Evolutionary conservation across 2,113 vertebrate genomes (phyloP), one percentile per base, ranked within the genome.

Genomic region (Vombatus ursinus): DNA sequence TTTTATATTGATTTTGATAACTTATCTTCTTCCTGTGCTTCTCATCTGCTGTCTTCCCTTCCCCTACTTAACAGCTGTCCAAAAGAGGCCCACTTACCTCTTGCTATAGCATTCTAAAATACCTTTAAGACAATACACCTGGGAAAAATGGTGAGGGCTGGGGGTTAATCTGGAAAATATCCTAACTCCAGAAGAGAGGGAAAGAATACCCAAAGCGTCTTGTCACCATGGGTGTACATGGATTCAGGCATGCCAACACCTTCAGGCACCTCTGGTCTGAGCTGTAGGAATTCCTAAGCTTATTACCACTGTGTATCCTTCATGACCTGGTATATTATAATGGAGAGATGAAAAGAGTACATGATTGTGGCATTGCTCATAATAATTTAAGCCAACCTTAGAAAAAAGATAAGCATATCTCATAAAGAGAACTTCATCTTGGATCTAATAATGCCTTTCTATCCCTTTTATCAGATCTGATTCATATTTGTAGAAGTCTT

Each of bases 1-100:
- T 23, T 94, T 26, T 50, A 93, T 19, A 31, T 92, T 68, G 49
- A 57, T 90, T 19, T 96, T 96, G 95, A 95, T 14, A 97, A 96
- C 91, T 97, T 96, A 91, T 10, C 90, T 90, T 97, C 97, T 97
- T 95, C 94, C 96, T 96, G 97, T 84, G 19, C n/a, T 44, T 44
- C 68, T 84, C 61, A 68, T 68, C 3, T 6, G 6, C 44, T 19
- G 44, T 23, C 68, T 84, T 44, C n/a, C 54, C 6, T 22, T 44
- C 1, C 7, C n/a, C 19, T 84, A 84, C n/a, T 84, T 84, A 23
- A 23, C 7, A 23, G n/a, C 16, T 44, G 6, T 84, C 37, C 57
- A 61, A 61, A 61, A 31, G 28, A 31, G 8, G 57, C 11, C 31
- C 31, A 37, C 5, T 68, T 37, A 37, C 57, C 19, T 44, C 0